These are phyloP conservation scores for Stigmatopora argus DNA, from an alignment of 2,113 vertebrate genomes.

Conservation along the genomic window DNA sequence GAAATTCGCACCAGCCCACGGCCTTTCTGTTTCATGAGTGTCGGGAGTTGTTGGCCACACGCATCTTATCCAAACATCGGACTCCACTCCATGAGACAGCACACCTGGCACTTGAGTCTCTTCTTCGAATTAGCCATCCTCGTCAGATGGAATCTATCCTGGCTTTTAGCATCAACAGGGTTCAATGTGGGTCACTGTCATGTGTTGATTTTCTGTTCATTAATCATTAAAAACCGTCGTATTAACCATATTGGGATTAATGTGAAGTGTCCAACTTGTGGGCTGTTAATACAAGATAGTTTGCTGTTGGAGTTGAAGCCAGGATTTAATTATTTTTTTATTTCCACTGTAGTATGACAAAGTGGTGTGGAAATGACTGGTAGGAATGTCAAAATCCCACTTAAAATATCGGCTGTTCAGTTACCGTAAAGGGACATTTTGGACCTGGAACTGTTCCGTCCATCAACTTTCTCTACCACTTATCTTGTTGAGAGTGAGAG, in stretches of 20 bases:
- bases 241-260: too few species aligned
- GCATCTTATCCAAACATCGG: conserved; percentile 19
- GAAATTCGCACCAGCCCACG: conserved; percentile 62
- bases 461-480: background rate
- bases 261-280: too few species aligned
- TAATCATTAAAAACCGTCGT: background rate
- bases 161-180: conserved; percentile 7
- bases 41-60: conserved; percentile 24
- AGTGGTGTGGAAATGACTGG: too few species aligned
- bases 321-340: too few species aligned
- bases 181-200: background rate
- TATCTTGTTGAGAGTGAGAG: background rate
- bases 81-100: conserved; percentile 1
- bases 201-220: background rate
- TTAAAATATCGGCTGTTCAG: background rate
- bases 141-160: background rate
- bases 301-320: too few species aligned
- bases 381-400: background rate
- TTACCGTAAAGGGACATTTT: background rate
- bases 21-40: conserved; percentile 45
- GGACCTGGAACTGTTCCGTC: background rate
- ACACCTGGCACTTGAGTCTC: conserved; percentile 1
- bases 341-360: too few species aligned
- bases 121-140: conserved; percentile 4
- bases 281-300: too few species aligned